phyloP scores from a whole-genome alignment of 2,888 invertebrate genomes.

The Corbicula japonica region DNA sequence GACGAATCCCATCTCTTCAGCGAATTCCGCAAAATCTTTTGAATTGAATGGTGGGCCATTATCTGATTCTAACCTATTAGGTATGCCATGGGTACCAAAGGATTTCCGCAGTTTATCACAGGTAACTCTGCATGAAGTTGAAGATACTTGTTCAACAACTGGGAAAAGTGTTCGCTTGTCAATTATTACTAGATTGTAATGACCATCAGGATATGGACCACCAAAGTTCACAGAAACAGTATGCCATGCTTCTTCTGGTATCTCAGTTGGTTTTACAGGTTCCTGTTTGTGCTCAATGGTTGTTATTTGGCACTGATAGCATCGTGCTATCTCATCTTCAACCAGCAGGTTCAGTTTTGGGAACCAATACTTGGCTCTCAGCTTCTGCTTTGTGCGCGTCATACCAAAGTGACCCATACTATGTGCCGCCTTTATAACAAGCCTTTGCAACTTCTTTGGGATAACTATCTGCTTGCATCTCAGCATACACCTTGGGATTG shows the following conservation, averaged over 20 bases:
- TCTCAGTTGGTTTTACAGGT: slow-evolving; percentile 42
- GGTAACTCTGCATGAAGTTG: slow-evolving; percentile 36
- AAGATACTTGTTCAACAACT: slow-evolving; percentile 38
- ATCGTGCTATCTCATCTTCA: slow-evolving; percentile 38
- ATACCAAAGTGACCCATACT: slow-evolving; percentile 44
- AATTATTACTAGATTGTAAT: slow-evolving; percentile 46
- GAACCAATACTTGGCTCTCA: slow-evolving; percentile 45
- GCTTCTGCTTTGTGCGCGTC: slow-evolving; percentile 39
- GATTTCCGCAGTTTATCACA: slow-evolving; percentile 36
- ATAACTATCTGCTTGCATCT: slow-evolving; percentile 6
- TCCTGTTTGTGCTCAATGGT: slow-evolving; percentile 40
- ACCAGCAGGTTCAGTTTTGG: slow-evolving; percentile 39
- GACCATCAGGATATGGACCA: slow-evolving; percentile 25
- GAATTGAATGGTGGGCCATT: slow-evolving; percentile 58
- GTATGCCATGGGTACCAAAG: slow-evolving; percentile 36
- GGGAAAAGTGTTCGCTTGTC: slow-evolving; percentile 33
- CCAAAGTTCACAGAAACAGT: slow-evolving; percentile 27
- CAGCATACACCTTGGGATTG: slow-evolving; percentile 22
- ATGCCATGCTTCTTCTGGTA: slow-evolving; percentile 41
- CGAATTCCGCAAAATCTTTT: slow-evolving; percentile 45
- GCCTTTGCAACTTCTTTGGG: slow-evolving; percentile 29
- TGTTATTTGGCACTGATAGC: slow-evolving; percentile 47
- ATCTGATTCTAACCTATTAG: slow-evolving; percentile 34
- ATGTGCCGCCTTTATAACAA: slow-evolving; percentile 37
- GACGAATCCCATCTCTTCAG: slow-evolving; percentile 46